A percentile compares a stretch with the other conserved stretches of the same genome.
These are phyloP conservation scores for Cacoxenus indagator DNA, from an alignment of 2,888 invertebrate species.

Conservation along the genomic window DNA sequence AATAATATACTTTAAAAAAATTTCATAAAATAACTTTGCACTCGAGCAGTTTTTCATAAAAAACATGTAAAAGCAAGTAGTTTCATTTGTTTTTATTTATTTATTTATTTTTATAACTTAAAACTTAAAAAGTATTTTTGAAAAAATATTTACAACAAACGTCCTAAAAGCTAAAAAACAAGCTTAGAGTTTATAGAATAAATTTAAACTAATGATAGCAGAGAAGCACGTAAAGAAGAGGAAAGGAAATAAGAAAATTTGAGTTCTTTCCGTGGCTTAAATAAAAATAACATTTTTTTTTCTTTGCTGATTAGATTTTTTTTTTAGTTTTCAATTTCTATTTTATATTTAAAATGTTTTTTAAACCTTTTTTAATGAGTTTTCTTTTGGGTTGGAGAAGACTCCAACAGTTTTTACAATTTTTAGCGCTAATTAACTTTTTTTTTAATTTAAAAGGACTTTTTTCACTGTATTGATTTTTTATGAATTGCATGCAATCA, in stretches of 20 bases:
- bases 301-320: background rate
- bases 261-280: background rate
- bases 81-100: too few species aligned
- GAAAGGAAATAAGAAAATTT: background rate
- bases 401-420: too few species aligned
- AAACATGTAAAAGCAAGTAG: conserved; percentile 60
- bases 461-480: conserved; percentile 23
- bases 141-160: conserved; percentile 50
- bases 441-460: conserved; percentile 5
- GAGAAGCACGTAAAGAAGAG: conserved; percentile 37
- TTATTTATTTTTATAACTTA: background rate
- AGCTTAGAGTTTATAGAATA: conserved; percentile 28
- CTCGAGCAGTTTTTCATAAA: conserved; percentile 35
- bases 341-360: too few species aligned
- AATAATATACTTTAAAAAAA: conserved; percentile 42
- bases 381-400: too few species aligned
- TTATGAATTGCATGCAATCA: conserved; percentile 58
- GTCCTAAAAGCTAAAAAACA: conserved; percentile 57
- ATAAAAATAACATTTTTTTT: background rate
- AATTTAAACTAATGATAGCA: conserved; percentile 17
- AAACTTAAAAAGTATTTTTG: conserved; percentile 7
- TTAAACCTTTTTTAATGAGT: too few species aligned
- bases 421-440: background rate
- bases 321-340: too few species aligned
- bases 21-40: conserved; percentile 40